Conservation (phyloP, 30 jellyfish, hydroid and myxozoan species). For the Chrysaora quinquecirrha region DNA sequence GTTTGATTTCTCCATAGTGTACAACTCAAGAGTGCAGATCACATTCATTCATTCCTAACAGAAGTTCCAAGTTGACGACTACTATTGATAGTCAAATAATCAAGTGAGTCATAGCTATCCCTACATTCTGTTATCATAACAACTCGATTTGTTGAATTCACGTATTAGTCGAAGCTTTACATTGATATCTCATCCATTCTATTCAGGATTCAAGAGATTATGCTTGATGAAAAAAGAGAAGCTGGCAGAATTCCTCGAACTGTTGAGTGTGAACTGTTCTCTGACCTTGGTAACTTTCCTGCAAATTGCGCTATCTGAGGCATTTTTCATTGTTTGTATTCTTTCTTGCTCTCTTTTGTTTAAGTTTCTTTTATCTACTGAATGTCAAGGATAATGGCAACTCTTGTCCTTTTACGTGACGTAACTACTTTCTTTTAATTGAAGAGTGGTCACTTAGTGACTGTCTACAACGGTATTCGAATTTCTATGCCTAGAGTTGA, state of each 20-base stretch:
- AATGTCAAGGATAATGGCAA: too few relatives aligned
- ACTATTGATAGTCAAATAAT: conserved; percentile 88
- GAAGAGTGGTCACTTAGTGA: too few relatives aligned
- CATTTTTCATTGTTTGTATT: too few relatives aligned
- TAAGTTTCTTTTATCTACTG: too few relatives aligned
- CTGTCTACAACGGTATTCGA: too few relatives aligned
- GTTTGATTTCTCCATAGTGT: conserved; percentile 70
- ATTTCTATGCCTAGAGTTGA: too few relatives aligned
- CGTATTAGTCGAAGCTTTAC: too few relatives aligned
- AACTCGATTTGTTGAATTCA: neutral
- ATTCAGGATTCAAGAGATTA: conserved; percentile 86
- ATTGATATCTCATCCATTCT: neutral
- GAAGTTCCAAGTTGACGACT: conserved; percentile 74
- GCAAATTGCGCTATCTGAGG: too few relatives aligned
- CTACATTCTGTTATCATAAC: neutral
- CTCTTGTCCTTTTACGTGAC: too few relatives aligned
- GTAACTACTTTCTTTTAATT: too few relatives aligned
- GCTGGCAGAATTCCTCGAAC: conserved; percentile 98
- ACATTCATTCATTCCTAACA: conserved; percentile 63
- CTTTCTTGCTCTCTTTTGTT: too few relatives aligned
- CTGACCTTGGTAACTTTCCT: conserved; percentile 87
- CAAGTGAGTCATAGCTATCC: conserved; percentile 57
- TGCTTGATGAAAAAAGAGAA: conserved; percentile 91
- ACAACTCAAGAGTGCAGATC: conserved; percentile 76
- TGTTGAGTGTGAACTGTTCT: conserved; percentile 89